Percentiles rank a stretch among this genome's conserved stretches.
These are phyloP conservation scores for Ovibos moschatus DNA, from an alignment of 2,113 vertebrate species.

Conservation along the genomic window DNA sequence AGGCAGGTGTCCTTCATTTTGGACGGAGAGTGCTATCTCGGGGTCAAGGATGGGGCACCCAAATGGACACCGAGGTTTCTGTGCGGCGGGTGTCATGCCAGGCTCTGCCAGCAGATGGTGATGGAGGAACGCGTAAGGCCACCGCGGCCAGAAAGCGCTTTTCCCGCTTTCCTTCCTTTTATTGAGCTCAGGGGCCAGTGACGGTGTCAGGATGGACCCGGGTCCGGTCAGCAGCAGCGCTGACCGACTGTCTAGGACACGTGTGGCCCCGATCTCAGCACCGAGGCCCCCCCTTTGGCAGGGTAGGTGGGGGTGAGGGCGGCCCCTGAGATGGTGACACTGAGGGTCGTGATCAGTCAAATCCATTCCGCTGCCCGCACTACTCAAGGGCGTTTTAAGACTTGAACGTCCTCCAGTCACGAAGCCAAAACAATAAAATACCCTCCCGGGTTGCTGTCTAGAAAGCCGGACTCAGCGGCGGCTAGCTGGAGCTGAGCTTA, in stretches of 20 bases:
- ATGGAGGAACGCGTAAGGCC: background rate
- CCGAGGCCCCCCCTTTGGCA: background rate
- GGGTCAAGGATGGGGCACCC: background rate
- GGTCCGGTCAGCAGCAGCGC: background rate
- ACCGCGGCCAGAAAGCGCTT: background rate
- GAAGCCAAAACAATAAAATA: fast-evolving
- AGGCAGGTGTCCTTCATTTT: background rate
- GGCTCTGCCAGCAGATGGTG: background rate
- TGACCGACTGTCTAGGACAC: too few relatives aligned
- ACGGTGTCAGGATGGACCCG: background rate
- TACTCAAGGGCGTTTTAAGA: too few relatives aligned
- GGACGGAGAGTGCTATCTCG: background rate
- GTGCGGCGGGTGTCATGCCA: background rate
- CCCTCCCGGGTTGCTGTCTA: background rate
- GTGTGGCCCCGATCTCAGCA: background rate
- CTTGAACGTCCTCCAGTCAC: fast-evolving
- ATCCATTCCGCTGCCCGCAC: background rate
- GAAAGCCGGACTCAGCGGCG: background rate
- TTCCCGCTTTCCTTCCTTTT: background rate
- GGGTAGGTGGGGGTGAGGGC: background rate
- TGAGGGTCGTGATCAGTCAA: background rate
- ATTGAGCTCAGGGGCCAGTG: background rate
- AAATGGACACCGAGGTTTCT: background rate
- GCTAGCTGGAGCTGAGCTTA: background rate
- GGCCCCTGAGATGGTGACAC: background rate